Evolutionary conservation across 2,797 vertebrate species (phyloP).

Genomic region (Rallus crepitans): DNA sequence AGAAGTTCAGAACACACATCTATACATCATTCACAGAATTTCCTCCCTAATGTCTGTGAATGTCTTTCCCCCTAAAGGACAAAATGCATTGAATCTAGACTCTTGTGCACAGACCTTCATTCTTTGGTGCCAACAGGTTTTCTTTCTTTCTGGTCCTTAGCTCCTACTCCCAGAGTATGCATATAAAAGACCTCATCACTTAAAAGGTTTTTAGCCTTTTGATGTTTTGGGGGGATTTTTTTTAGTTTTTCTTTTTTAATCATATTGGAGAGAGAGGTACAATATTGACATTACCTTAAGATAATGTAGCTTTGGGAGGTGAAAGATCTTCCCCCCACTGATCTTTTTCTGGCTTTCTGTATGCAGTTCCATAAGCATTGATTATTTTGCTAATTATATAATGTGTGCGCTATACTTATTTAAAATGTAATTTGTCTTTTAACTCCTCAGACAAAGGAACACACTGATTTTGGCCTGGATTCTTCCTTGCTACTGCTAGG

Average conservation of each 20-base stretch:
- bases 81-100: neutral
- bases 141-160: neutral
- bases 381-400: neutral
- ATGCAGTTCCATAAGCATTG: neutral
- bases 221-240: no score
- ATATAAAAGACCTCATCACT: neutral
- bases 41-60: neutral
- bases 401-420: neutral
- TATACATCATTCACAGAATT: neutral
- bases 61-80: no score
- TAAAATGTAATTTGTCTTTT: neutral
- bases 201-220: neutral
- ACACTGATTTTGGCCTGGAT: neutral
- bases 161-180: accelerated
- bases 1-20: neutral
- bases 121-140: neutral
- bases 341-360: neutral
- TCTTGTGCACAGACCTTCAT: neutral
- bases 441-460: neutral
- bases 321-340: neutral
- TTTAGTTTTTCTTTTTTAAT: no score
- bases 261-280: accelerated
- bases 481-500: neutral
- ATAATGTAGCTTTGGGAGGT: neutral
- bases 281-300: neutral